A percentile compares a stretch with the other conserved stretches of the same genome.
These are phyloP conservation scores for Eupithecia dodoneata DNA, from an alignment of 2,888 invertebrate genomes.

Conservation along the genomic window DNA sequence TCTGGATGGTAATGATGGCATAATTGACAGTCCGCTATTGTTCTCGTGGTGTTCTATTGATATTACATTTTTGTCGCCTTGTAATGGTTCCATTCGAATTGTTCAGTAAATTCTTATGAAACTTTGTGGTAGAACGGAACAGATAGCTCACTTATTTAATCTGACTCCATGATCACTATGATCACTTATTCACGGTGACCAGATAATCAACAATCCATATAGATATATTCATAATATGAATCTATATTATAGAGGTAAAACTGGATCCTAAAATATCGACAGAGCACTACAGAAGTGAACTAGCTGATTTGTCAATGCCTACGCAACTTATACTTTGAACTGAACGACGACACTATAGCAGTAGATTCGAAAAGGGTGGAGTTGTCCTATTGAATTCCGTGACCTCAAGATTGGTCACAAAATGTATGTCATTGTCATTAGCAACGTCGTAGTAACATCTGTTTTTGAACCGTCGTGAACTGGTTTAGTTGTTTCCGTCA, in stretches of 20 bases:
- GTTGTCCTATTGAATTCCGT: slow-evolving; percentile 64
- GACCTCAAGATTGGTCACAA: slow-evolving; percentile 46
- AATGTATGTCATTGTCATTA: slow-evolving; percentile 51
- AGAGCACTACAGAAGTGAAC: background rate
- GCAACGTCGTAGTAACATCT: slow-evolving; percentile 43
- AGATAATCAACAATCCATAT: background rate
- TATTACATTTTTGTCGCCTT: slow-evolving; percentile 83
- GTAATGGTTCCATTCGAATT: slow-evolving; percentile 76
- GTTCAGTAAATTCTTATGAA: slow-evolving; percentile 64
- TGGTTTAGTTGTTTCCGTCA: slow-evolving; percentile 37
- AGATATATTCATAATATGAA: too few species aligned
- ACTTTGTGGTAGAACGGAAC: slow-evolving; percentile 35
- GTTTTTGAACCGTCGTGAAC: slow-evolving; percentile 43
- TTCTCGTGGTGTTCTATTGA: slow-evolving; percentile 81
- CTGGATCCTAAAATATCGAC: background rate
- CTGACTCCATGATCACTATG: background rate
- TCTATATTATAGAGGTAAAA: too few species aligned
- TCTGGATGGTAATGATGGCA: slow-evolving; percentile 83
- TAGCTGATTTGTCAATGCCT: slow-evolving; percentile 13
- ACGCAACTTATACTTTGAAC: background rate
- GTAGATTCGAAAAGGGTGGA: slow-evolving; percentile 77
- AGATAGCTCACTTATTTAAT: slow-evolving; percentile 36
- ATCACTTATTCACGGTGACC: background rate
- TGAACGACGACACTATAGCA: slow-evolving; percentile 53
- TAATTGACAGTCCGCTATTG: slow-evolving; percentile 84